Conservation (phyloP, 2,888 invertebrate species). For the Ditula angustiorana region DNA sequence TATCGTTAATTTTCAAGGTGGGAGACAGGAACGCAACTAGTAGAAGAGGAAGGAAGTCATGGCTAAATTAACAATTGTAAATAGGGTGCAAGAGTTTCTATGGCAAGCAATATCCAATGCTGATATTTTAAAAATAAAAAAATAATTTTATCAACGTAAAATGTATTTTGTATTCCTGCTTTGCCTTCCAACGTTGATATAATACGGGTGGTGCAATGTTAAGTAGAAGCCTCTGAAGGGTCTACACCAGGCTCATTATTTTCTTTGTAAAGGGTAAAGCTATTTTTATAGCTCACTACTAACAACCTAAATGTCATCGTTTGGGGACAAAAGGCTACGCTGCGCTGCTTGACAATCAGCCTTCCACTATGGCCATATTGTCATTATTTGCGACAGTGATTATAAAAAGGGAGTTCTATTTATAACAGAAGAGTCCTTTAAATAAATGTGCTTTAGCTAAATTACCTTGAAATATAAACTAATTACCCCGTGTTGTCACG, state of each 20-base stretch:
- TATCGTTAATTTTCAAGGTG: too few relatives aligned
- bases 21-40: too few relatives aligned
- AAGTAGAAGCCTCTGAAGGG: constrained; percentile 13
- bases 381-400: neutral
- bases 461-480: constrained; percentile 11
- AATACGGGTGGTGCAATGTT: constrained; percentile 16
- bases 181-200: too few relatives aligned
- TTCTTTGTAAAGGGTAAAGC: constrained; percentile 32
- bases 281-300: constrained; percentile 29
- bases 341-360: neutral
- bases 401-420: neutral
- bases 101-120: too few relatives aligned
- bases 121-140: too few relatives aligned
- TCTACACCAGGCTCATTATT: constrained; percentile 31
- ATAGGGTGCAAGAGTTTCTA: too few relatives aligned
- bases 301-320: constrained; percentile 30
- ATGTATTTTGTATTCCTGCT: too few relatives aligned
- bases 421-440: too few relatives aligned
- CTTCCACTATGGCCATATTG: neutral
- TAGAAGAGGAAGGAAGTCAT: too few relatives aligned
- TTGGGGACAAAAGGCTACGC: constrained; percentile 15
- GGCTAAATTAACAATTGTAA: too few relatives aligned
- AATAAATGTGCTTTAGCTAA: neutral
- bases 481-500: constrained; percentile 23
- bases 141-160: too few relatives aligned